phyloP scores from a whole-genome alignment of 1,140 invertebrate species.

The Drosophila nannoptera region DNA sequence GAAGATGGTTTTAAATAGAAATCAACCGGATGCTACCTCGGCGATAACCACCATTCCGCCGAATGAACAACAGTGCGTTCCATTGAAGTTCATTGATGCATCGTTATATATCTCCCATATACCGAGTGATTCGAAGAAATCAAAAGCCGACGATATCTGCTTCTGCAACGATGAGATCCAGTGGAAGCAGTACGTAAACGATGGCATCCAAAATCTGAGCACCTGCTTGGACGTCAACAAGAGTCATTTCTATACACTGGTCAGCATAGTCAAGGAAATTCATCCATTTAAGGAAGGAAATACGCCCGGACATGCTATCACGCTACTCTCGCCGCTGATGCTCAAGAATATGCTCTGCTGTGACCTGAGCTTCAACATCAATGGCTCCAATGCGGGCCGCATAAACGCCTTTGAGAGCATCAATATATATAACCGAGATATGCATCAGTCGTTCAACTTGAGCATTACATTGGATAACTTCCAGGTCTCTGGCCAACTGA shows the following conservation, averaged over 20 bases:
- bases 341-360: constrained; percentile 89
- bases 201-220: constrained; percentile 44
- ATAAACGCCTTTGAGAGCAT: constrained; percentile 81
- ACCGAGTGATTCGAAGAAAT: constrained; percentile 27
- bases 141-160: constrained; percentile 49
- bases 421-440: constrained; percentile 83
- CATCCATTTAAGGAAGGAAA: constrained; percentile 84
- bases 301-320: constrained; percentile 92
- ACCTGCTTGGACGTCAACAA: constrained; percentile 59
- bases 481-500: constrained; percentile 83
- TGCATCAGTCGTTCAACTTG: constrained; percentile 85
- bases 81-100: constrained; percentile 74
- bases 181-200: constrained; percentile 58
- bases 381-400: constrained; percentile 80
- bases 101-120: constrained; percentile 59
- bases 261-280: constrained; percentile 86
- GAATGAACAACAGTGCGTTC: constrained; percentile 68
- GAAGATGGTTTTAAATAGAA: constrained; percentile 82
- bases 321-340: constrained; percentile 89
- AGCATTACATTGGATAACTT: constrained; percentile 91
- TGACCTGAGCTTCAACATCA: constrained; percentile 84
- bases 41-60: constrained; percentile 48
- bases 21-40: constrained; percentile 40
- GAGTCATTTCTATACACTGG: constrained; percentile 60
- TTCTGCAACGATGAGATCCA: constrained; percentile 58